Percentiles rank a stretch among this genome's conserved stretches.
These are phyloP conservation scores for Dasypolia templi DNA, from an alignment of 2,888 invertebrate genomes.

Conservation along the genomic window DNA sequence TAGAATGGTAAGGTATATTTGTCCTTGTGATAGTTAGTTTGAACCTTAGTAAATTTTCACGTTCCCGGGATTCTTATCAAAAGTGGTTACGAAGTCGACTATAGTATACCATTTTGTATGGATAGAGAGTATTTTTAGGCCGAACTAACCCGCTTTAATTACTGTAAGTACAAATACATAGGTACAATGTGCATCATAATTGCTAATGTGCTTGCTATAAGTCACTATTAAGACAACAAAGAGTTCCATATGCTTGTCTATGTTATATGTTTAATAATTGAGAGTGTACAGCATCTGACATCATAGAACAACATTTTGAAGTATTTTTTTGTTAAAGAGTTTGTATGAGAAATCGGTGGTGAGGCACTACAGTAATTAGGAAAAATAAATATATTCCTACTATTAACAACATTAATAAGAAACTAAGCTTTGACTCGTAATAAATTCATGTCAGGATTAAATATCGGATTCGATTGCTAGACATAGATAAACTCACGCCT, in stretches of 20 bases:
- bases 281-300: not conserved
- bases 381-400: too few relatives aligned
- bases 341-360: not conserved
- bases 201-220: not conserved
- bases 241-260: not conserved
- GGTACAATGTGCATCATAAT: not conserved
- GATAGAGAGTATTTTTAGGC: constrained; percentile 3
- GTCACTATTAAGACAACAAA: constrained; percentile 1
- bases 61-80: not conserved
- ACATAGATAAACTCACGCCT: too few relatives aligned
- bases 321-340: not conserved
- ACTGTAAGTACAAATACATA: not conserved
- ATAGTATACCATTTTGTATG: not conserved
- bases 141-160: not conserved
- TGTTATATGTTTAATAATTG: not conserved
- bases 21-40: not conserved
- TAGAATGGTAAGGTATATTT: not conserved
- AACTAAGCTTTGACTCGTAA: not conserved
- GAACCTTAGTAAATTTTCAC: too few relatives aligned
- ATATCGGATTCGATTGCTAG: not conserved
- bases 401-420: not conserved
- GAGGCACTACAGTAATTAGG: not conserved
- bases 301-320: not conserved
- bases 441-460: not conserved
- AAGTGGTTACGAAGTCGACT: too few relatives aligned